phyloP scores from a whole-genome alignment of 2,888 invertebrate species.

The Harpalus rubripes region DNA sequence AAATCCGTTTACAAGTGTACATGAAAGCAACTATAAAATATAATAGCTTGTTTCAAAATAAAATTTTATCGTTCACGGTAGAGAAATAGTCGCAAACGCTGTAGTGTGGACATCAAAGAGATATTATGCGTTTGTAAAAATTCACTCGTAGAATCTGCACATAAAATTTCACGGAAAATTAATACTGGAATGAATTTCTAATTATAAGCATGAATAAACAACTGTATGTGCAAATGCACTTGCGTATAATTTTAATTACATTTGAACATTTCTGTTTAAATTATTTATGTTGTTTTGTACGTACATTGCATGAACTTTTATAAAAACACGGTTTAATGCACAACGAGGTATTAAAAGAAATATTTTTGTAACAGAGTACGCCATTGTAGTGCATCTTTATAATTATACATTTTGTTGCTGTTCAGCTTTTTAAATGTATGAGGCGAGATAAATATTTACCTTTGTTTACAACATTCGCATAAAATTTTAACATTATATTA shows the following conservation, averaged over 20 bases:
- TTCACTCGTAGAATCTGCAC: slow-evolving; percentile 38
- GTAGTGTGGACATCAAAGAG: slow-evolving; percentile 54
- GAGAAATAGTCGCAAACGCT: slow-evolving; percentile 28
- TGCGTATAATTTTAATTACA: slow-evolving; percentile 57
- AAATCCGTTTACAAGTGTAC: background rate
- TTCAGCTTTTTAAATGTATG: background rate
- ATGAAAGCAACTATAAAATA: slow-evolving; percentile 50
- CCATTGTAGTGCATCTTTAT: background rate
- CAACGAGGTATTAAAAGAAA: slow-evolving; percentile 26
- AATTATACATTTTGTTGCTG: background rate
- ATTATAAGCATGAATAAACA: slow-evolving; percentile 62
- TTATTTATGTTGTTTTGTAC: slow-evolving; percentile 49
- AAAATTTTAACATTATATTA: background rate
- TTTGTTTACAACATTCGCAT: background rate
- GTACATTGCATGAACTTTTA: slow-evolving; percentile 16
- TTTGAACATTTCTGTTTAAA: slow-evolving; percentile 53
- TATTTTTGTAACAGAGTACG: slow-evolving; percentile 11
- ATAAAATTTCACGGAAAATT: slow-evolving; percentile 60
- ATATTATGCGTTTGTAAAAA: slow-evolving; percentile 55
- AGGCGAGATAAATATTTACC: background rate
- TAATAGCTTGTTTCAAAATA: slow-evolving; percentile 50
- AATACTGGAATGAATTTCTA: slow-evolving; percentile 59
- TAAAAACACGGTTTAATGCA: slow-evolving; percentile 27
- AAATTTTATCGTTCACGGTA: slow-evolving; percentile 35
- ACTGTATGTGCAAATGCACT: slow-evolving; percentile 52